Base-by-base conservation (phyloP, 2,113 vertebrate species). In the Xiphorhynchus elegans region DNA sequence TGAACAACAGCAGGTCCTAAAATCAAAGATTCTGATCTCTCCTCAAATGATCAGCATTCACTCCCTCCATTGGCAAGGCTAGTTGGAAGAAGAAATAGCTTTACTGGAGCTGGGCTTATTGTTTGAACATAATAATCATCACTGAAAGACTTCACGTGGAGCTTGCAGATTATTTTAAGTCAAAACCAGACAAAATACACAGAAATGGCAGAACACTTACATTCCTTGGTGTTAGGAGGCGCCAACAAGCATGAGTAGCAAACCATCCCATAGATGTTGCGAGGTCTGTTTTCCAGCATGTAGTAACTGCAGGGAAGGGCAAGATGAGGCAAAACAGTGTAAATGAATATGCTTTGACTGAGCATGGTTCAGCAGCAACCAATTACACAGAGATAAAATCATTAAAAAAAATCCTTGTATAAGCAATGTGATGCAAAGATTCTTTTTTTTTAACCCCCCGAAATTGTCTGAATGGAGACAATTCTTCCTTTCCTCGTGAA, bases 221-320 rank as follows among this genome's bases (percentile, higher is more conserved):
- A 99, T 98, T 99, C 99, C 97, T 99, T 99, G 97, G 98, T 99
- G 97, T 99, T 99, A 69, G 97, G 98, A 16, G 99, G 99, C 1
- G 99, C 99, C 37, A 99, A 96, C 90, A 98, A 98, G 95, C 99
- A 99, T 2, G 99, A 99, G 95, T 99, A 99, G 97, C 99, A 99
- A 86, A 99, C 99, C 99, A 99, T 99, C 67, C 98, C 98, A 0
- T 99, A 99, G 84, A 99, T 99, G 95, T 99, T 99, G 87, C 98
- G 98, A n/a, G 99, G 99, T 87, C 98, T 98, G 97, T 98, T 99
- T 84, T 99, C 99, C 98, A 99, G 93, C 97, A 99, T 99, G 97
- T 99, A 99, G 97, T 99, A 99, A 95, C 99, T 99, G 86, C 44
- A 79, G 92, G 5, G 52, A 87, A 86, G 63, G 81, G 91, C 40